These are phyloP conservation scores for Amphipyra tragopoginis DNA, from an alignment of 2,888 invertebrate genomes.

Conservation along the genomic window DNA sequence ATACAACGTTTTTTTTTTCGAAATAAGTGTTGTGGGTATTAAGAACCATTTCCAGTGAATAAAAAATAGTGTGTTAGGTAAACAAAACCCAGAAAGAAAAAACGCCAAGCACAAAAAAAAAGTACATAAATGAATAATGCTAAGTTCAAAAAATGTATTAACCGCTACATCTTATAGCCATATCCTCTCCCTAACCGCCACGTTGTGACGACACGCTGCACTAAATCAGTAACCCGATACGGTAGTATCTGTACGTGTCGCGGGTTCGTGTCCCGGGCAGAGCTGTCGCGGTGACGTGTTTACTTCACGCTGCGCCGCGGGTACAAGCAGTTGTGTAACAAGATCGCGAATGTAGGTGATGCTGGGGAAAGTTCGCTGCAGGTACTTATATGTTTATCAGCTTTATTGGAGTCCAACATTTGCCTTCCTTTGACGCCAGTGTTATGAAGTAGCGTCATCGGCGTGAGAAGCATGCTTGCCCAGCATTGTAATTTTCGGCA, in stretches of 20 bases:
- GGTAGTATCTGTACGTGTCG: conserved; percentile 79
- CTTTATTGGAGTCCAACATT: background rate
- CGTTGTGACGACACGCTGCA: conserved; percentile 74
- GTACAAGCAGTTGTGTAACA: conserved; percentile 67
- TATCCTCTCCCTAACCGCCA: conserved; percentile 52
- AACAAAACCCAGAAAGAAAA: no score
- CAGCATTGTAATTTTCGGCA: no score
- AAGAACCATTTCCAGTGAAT: no score
- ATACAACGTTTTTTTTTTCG: no score
- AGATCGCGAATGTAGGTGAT: conserved; percentile 67
- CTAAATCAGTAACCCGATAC: conserved; percentile 84
- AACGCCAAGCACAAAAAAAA: no score
- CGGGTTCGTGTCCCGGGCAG: conserved; percentile 73
- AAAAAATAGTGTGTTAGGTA: no score
- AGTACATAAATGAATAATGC: no score
- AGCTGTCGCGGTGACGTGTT: conserved; percentile 72
- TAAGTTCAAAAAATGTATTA: no score
- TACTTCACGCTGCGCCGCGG: conserved; percentile 71
- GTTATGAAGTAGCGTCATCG: no score
- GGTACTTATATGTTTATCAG: conserved; percentile 2
- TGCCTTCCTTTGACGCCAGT: no score
- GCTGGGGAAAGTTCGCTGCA: conserved; percentile 55
- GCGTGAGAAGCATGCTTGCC: no score
- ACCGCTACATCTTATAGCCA: conserved; percentile 54
- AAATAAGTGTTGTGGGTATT: no score